These are phyloP conservation scores for Salmo trutta DNA, from an alignment of 2,797 vertebrate species.

Conservation along the genomic window DNA sequence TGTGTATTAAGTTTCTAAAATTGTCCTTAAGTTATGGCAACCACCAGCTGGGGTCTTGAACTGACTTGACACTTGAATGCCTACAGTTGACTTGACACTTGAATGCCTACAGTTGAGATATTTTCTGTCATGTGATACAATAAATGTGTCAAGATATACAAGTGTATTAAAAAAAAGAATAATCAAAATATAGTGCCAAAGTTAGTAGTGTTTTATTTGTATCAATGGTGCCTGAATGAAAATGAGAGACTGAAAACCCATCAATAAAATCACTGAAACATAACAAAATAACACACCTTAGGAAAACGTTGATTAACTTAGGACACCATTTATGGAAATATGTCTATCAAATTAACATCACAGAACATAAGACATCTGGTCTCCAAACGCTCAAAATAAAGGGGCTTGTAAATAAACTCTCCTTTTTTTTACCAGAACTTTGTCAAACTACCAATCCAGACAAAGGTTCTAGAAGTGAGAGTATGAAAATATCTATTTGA, in stretches of 20 bases:
- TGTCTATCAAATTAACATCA: neutral
- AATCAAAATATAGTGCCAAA: neutral
- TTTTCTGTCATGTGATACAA: no score
- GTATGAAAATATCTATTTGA: neutral
- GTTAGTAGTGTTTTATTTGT: no score
- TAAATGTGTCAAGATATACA: no score
- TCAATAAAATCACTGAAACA: neutral
- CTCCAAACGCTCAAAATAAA: no score
- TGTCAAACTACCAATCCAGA: neutral
- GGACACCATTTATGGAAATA: neutral
- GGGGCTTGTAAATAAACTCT: no score
- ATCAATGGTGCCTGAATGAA: neutral
- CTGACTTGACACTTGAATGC: no score
- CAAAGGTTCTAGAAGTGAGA: neutral
- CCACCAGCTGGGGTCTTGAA: neutral
- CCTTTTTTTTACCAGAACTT: neutral
- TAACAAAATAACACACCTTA: neutral
- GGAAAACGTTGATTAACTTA: no score
- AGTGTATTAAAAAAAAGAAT: neutral
- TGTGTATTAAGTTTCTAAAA: constrained; percentile 39
- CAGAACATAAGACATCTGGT: neutral
- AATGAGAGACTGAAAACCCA: neutral
- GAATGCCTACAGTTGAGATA: no score
- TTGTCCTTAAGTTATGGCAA: neutral
- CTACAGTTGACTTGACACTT: no score